phyloP scores from a whole-genome alignment of 1,140 invertebrate species.

The Teleogryllus occipitalis region DNA sequence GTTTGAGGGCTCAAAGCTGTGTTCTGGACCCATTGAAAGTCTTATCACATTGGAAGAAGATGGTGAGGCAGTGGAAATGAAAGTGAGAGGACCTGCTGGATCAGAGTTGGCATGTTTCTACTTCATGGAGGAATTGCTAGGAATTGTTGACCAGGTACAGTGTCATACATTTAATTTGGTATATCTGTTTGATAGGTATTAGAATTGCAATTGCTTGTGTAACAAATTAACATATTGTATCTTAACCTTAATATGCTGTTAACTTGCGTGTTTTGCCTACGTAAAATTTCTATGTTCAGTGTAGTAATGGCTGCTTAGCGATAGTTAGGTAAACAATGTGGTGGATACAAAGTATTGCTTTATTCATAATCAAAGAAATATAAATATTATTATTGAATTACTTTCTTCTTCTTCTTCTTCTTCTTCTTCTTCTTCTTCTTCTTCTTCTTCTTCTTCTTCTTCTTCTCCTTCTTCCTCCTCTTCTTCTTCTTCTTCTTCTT shows the following conservation, averaged over 20 bases:
- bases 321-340: no score
- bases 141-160: slow-evolving; percentile 55
- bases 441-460: no score
- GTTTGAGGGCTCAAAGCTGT: slow-evolving; percentile 70
- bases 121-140: slow-evolving; percentile 65
- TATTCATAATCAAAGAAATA: not conserved
- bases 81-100: slow-evolving; percentile 58
- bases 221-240: not conserved
- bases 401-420: not conserved
- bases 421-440: no score
- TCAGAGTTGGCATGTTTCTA: slow-evolving; percentile 55
- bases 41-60: slow-evolving; percentile 60
- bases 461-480: no score
- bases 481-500: no score
- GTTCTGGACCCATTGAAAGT: slow-evolving; percentile 60
- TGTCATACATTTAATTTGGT: no score
- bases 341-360: no score
- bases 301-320: no score
- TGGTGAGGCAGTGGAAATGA: slow-evolving; percentile 58
- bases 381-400: not conserved
- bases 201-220: not conserved
- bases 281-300: no score
- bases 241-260: not conserved
- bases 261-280: no score
- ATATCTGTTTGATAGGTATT: not conserved